Evolutionary conservation across 30 jellyfish, hydroid and myxozoan genomes (phyloP).

Genomic region (Sanderia malayensis): DNA sequence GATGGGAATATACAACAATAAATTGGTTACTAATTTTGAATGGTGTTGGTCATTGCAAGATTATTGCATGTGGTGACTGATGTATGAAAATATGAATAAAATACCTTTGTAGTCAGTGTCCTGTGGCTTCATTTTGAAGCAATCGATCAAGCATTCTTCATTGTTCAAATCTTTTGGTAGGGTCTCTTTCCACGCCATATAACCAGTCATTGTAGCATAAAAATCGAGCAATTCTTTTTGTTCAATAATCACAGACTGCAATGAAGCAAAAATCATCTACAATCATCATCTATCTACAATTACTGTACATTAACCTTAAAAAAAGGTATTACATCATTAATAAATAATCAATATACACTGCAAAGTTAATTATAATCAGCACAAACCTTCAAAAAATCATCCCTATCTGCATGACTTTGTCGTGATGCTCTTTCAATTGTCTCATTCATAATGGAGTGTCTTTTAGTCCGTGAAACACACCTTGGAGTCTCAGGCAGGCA

Average conservation of each 20-base stretch:
- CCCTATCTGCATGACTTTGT: constrained; percentile 16
- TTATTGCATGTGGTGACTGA: too few species aligned
- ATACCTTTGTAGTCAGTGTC: constrained; percentile 17
- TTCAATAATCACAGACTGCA: constrained; percentile 27
- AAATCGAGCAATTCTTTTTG: constrained; percentile 56
- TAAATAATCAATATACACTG: too few species aligned
- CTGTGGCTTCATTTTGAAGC: constrained; percentile 54
- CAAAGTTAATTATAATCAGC: neutral
- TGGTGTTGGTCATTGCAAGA: too few species aligned
- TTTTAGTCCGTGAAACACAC: constrained; percentile 17
- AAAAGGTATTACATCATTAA: too few species aligned
- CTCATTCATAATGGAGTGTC: constrained; percentile 32
- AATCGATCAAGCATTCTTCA: constrained; percentile 25
- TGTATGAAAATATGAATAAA: too few species aligned
- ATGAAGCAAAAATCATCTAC: neutral
- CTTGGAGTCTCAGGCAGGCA: constrained; percentile 55
- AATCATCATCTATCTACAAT: neutral
- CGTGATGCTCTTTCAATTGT: constrained; percentile 45
- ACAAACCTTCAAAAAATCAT: constrained; percentile 30
- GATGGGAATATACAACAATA: too few species aligned
- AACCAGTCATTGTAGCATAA: constrained; percentile 59
- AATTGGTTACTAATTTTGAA: too few species aligned
- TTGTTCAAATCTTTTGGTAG: neutral
- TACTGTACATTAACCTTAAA: too few species aligned
- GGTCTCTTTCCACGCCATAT: constrained; percentile 47